Base-by-base conservation (phyloP, 2,888 invertebrate genomes). In the Chrysolina oricalcia region DNA sequence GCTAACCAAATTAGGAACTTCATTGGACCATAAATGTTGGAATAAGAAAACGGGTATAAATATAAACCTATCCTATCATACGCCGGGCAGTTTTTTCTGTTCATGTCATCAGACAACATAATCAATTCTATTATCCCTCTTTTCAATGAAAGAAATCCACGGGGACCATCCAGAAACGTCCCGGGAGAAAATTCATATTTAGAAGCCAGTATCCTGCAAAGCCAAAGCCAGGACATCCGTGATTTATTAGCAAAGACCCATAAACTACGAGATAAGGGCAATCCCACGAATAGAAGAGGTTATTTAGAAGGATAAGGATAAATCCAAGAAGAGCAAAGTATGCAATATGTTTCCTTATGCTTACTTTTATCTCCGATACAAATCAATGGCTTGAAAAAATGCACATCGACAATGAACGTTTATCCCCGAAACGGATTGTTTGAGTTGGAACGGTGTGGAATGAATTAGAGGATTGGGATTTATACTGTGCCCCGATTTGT, bases 261-360 rank as follows among this genome's bases (percentile, higher is more conserved):
- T 79, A 79, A 77, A 79, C 70, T 70, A 67, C 35, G 64, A 77
- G 78, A 81, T 78, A 77, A 77, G 74, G 68, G 59, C 77, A 73
- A 80, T 81, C 76, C 75, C 66, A 66, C 74, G 73, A 74, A 78
- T 72, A 62, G 67, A 64, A 72, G 62, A 71, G 77, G 79, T 78
- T 81, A 79, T 78, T 81, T 74, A 79, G 75, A 41, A 75, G 75
- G 78, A 80, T 81, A 78, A 80, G 79, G 70, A 79, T 79, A 80
- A 78, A 81, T 81, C 72, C 76, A 56, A 53, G 73, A 56, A 70
- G 75, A 72, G 80, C 76, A 80, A 77, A 75, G 78, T 81, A 79
- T 77, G 80, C 78, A 80, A 81, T 81, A 80, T 78, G 80, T 81
- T 72, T 71, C 43, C 48, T 10, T 27, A 23, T 67, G 67, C 50